phyloP scores from a whole-genome alignment of 64 coral and sea anemone species.

The Cladopsammia gracilis region DNA sequence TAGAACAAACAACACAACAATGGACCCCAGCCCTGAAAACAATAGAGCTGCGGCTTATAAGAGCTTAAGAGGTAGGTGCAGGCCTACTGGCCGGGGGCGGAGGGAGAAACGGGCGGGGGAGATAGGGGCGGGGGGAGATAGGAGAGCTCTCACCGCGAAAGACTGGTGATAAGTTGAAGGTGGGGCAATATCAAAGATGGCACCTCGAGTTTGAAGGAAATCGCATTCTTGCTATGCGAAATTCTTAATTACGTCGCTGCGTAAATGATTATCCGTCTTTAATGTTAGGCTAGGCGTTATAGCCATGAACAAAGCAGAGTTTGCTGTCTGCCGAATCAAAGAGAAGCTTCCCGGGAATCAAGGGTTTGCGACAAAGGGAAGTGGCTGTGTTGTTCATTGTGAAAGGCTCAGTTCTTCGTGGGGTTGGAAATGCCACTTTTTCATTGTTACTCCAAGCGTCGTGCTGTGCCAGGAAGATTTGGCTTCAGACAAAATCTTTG shows the following conservation, averaged over 20 bases:
- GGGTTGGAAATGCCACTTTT: slow-evolving; percentile 87
- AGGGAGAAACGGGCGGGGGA: no score
- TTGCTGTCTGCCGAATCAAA: slow-evolving; percentile 83
- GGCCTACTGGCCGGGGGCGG: no score
- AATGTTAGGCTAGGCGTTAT: neutral
- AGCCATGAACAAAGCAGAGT: slow-evolving; percentile 86
- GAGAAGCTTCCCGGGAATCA: slow-evolving; percentile 85
- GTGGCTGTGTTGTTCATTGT: slow-evolving; percentile 77
- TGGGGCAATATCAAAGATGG: slow-evolving; percentile 1
- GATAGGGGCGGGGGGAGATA: no score
- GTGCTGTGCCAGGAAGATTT: slow-evolving; percentile 75
- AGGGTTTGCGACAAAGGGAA: slow-evolving; percentile 79
- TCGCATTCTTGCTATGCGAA: no score
- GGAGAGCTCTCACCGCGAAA: neutral
- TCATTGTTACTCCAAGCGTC: slow-evolving; percentile 75
- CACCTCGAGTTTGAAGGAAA: neutral
- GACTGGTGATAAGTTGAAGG: neutral
- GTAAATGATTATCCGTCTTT: neutral
- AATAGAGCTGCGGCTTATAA: no score
- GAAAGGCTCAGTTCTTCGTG: slow-evolving; percentile 61
- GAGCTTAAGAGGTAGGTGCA: no score
- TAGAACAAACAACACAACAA: no score
- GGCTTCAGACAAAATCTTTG: slow-evolving; percentile 69
- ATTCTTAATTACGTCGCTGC: no score
- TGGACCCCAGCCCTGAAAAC: no score